These are phyloP conservation scores for Nasonia vitripennis DNA, from an alignment of 1,140 invertebrate species.

Conservation along the genomic window DNA sequence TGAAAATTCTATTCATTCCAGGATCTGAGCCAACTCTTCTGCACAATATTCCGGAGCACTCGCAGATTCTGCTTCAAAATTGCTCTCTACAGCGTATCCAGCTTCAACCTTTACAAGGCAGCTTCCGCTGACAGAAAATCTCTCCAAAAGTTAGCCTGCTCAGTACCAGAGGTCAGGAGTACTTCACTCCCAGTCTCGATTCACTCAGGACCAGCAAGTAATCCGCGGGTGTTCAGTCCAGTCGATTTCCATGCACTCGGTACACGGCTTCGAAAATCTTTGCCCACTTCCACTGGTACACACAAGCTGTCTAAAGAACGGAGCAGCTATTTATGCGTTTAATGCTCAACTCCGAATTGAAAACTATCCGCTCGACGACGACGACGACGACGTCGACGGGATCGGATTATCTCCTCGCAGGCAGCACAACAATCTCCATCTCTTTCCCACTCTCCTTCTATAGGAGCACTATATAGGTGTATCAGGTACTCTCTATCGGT, in stretches of 20 bases:
- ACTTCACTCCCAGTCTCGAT: background rate
- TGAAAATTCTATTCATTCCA: background rate
- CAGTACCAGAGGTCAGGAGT: background rate
- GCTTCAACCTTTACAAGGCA: background rate
- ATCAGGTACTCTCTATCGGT: background rate
- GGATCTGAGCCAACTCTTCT: background rate
- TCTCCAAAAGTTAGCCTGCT: background rate
- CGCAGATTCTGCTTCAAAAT: background rate
- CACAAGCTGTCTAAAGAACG: too few species aligned
- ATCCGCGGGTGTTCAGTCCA: background rate
- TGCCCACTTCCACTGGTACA: background rate
- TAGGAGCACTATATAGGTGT: too few species aligned
- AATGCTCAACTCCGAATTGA: background rate
- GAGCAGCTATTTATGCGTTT: background rate
- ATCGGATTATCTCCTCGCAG: conserved; percentile 29
- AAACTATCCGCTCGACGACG: background rate
- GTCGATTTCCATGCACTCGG: background rate
- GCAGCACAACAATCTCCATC: conserved; percentile 41
- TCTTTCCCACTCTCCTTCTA: background rate
- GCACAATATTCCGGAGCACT: background rate
- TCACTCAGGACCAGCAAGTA: background rate
- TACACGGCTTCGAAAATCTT: background rate
- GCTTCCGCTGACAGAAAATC: background rate
- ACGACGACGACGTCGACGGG: conserved; percentile 21
- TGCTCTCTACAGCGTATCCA: background rate